phyloP scores from a whole-genome alignment of 2,888 invertebrate species.

The Thecocarcelia acutangulata region DNA sequence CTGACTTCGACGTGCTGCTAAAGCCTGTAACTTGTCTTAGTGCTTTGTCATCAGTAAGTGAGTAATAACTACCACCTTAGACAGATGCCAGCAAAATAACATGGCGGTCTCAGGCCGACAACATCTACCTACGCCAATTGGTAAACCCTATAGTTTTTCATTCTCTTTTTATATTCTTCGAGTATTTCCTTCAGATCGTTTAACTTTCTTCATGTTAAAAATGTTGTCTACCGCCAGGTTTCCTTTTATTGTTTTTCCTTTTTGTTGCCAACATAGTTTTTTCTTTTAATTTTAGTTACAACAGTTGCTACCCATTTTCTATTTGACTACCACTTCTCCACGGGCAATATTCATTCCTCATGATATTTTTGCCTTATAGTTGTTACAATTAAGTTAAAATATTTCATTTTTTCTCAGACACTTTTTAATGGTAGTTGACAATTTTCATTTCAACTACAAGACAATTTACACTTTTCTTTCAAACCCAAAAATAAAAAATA shows the following conservation, averaged over 20 bases:
- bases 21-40: too few species aligned
- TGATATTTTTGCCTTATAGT: slow-evolving; percentile 42
- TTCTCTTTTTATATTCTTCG: slow-evolving; percentile 7
- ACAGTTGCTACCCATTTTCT: slow-evolving; percentile 62
- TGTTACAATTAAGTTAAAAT: slow-evolving; percentile 68
- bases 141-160: too few species aligned
- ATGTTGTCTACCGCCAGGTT: slow-evolving; percentile 61
- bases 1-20: too few species aligned
- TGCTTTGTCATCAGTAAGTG: too few species aligned
- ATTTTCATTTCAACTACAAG: slow-evolving; percentile 66
- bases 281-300: slow-evolving; percentile 28
- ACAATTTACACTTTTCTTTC: slow-evolving; percentile 61
- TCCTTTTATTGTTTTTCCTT: slow-evolving; percentile 46
- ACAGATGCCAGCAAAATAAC: too few species aligned
- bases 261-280: slow-evolving; percentile 29
- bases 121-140: too few species aligned
- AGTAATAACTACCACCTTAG: too few species aligned
- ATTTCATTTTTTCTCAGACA: slow-evolving; percentile 66
- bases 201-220: slow-evolving; percentile 48
- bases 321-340: slow-evolving; percentile 18
- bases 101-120: too few species aligned
- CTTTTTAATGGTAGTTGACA: slow-evolving; percentile 67
- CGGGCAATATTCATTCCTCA: slow-evolving; percentile 28
- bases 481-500: background rate
- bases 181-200: slow-evolving; percentile 21